These are phyloP conservation scores for Gasteruption jaculator DNA, from an alignment of 2,888 invertebrate genomes.

Conservation along the genomic window DNA sequence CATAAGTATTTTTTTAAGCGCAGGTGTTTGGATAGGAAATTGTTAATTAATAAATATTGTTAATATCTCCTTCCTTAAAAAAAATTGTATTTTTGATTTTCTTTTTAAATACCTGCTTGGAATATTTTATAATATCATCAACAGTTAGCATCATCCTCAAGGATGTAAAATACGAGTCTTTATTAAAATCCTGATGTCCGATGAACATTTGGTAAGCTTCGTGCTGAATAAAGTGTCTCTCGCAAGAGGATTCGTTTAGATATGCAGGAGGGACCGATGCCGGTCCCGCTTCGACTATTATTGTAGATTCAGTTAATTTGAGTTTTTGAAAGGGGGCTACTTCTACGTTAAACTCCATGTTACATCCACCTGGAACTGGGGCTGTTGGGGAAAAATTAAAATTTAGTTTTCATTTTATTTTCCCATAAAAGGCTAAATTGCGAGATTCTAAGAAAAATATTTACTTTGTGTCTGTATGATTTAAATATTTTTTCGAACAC, in stretches of 20 bases:
- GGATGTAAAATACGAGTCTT: slow-evolving; percentile 59
- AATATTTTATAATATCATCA: slow-evolving; percentile 55
- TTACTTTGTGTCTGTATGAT: background rate
- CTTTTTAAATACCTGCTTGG: slow-evolving; percentile 53
- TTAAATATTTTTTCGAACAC: too few species aligned
- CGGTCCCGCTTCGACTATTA: slow-evolving; percentile 58
- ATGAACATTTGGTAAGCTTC: slow-evolving; percentile 63
- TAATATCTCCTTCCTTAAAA: slow-evolving; percentile 7
- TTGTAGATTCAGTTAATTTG: slow-evolving; percentile 44
- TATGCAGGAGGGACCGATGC: slow-evolving; percentile 44
- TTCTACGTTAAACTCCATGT: slow-evolving; percentile 62
- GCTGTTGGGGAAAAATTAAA: slow-evolving; percentile 54
- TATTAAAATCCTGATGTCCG: slow-evolving; percentile 56
- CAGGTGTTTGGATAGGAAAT: too few species aligned
- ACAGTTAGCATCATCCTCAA: slow-evolving; percentile 62
- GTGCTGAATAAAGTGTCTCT: slow-evolving; percentile 48
- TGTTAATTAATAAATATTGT: background rate
- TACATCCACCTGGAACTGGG: slow-evolving; percentile 77
- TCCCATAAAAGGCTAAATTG: too few species aligned
- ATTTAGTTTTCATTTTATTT: too few species aligned
- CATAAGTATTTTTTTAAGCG: too few species aligned
- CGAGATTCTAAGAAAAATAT: too few species aligned
- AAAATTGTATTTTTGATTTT: slow-evolving; percentile 1
- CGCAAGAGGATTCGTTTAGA: slow-evolving; percentile 38
- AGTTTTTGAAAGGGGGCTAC: slow-evolving; percentile 61